These are phyloP conservation scores for Pollenia angustigena DNA, from an alignment of 2,888 invertebrate genomes.

Conservation along the genomic window DNA sequence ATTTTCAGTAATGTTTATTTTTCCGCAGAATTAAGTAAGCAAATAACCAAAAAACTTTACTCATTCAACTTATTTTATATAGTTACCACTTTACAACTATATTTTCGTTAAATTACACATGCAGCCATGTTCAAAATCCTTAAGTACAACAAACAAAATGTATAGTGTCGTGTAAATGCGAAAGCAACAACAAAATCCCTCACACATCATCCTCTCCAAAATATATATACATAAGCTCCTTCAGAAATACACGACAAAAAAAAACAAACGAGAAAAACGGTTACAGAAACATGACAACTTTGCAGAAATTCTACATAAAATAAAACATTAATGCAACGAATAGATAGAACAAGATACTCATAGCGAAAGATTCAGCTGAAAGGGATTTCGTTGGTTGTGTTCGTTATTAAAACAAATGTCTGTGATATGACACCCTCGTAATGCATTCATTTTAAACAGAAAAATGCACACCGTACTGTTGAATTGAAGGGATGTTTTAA, in stretches of 20 bases:
- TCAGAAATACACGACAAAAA: not conserved
- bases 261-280: not conserved
- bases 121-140: constrained; percentile 27
- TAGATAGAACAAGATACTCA: not conserved
- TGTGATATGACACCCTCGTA: constrained; percentile 20
- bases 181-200: constrained; percentile 10
- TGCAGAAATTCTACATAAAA: constrained; percentile 28
- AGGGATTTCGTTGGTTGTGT: not conserved
- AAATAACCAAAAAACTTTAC: not conserved
- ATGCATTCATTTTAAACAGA: constrained; percentile 17
- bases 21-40: constrained; percentile 26
- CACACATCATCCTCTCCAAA: not conserved
- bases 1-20: constrained; percentile 11
- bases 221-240: not conserved
- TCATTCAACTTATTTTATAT: not conserved
- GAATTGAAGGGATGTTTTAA: too few relatives aligned
- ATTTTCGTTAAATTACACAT: constrained; percentile 29
- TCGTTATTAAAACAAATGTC: constrained; percentile 13
- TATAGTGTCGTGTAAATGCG: constrained; percentile 47
- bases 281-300: constrained; percentile 45
- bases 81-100: not conserved
- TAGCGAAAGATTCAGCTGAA: not conserved
- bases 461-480: not conserved
- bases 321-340: constrained; percentile 11
- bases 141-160: constrained; percentile 23